Evolutionary conservation across 53 echinoderm and acorn worm genomes (phyloP).

Genomic region (Echinometra lucunter): DNA sequence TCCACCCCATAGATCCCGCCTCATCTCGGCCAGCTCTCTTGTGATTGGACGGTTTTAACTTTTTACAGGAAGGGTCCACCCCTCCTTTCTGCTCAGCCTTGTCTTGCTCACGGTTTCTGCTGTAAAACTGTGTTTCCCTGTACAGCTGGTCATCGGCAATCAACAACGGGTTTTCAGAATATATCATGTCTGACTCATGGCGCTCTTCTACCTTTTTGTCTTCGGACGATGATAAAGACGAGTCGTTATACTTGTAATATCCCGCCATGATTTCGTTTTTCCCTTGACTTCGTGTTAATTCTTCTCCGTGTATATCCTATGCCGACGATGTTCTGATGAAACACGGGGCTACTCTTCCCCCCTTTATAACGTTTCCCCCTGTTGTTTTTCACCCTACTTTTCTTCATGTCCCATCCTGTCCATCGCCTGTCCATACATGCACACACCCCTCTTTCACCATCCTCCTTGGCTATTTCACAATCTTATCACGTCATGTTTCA

Average conservation of each 20-base stretch:
- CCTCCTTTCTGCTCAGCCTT: neutral
- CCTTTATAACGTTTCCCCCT: too few relatives aligned
- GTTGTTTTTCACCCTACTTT: too few relatives aligned
- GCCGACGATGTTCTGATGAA: too few relatives aligned
- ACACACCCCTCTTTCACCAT: too few relatives aligned
- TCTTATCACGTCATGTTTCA: too few relatives aligned
- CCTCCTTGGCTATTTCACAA: too few relatives aligned
- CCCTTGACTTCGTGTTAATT: too few relatives aligned
- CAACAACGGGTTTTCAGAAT: slow-evolving; percentile 3
- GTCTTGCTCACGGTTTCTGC: neutral
- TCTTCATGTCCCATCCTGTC: too few relatives aligned
- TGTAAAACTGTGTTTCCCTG: neutral
- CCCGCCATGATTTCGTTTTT: neutral
- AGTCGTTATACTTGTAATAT: neutral
- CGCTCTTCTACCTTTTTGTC: neutral
- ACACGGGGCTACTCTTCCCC: too few relatives aligned
- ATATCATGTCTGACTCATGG: neutral
- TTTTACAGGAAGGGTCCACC: neutral
- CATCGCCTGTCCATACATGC: too few relatives aligned
- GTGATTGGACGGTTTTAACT: neutral
- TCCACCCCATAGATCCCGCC: neutral
- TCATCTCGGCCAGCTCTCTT: neutral
- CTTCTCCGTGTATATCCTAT: too few relatives aligned
- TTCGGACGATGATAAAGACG: neutral
- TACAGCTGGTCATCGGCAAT: neutral